A percentile compares a stretch with the other conserved stretches of the same genome.
phyloP scores from a whole-genome alignment of 2,888 invertebrate species.

The Cryptosula pallasiana region DNA sequence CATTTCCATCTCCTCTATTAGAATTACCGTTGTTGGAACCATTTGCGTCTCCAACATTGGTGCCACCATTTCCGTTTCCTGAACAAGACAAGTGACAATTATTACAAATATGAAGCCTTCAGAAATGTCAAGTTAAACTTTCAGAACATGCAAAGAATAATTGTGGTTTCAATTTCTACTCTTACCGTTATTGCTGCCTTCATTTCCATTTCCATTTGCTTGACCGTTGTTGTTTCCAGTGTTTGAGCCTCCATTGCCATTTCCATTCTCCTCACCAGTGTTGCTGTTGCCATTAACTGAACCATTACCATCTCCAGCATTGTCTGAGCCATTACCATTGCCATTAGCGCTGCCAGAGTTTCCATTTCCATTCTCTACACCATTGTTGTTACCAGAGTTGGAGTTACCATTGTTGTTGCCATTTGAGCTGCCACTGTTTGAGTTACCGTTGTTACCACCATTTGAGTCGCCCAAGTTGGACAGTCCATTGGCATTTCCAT shows the following conservation, averaged over 20 bases:
- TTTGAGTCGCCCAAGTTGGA: conserved; percentile 16
- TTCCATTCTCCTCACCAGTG: background rate
- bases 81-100: too few species aligned
- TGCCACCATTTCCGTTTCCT: conserved; percentile 20
- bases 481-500: conserved; percentile 24
- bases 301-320: background rate
- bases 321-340: conserved; percentile 2
- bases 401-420: conserved; percentile 24
- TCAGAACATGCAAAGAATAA: too few species aligned
- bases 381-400: conserved; percentile 15
- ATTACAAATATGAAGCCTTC: too few species aligned
- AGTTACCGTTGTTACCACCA: conserved; percentile 1
- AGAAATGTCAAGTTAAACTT: too few species aligned
- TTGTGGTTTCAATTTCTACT: background rate
- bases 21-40: background rate
- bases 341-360: conserved; percentile 6
- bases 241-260: conserved; percentile 4
- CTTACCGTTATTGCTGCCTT: background rate
- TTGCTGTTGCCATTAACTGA: background rate
- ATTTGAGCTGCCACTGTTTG: conserved; percentile 3
- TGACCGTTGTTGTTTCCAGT: conserved; percentile 6
- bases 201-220: conserved; percentile 6
- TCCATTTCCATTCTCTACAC: conserved; percentile 3
- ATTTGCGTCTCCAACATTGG: conserved; percentile 8
- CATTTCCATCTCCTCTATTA: conserved; percentile 3